These are phyloP conservation scores for Erethizon dorsatum DNA, from an alignment of 2,797 vertebrate genomes.

Conservation along the genomic window DNA sequence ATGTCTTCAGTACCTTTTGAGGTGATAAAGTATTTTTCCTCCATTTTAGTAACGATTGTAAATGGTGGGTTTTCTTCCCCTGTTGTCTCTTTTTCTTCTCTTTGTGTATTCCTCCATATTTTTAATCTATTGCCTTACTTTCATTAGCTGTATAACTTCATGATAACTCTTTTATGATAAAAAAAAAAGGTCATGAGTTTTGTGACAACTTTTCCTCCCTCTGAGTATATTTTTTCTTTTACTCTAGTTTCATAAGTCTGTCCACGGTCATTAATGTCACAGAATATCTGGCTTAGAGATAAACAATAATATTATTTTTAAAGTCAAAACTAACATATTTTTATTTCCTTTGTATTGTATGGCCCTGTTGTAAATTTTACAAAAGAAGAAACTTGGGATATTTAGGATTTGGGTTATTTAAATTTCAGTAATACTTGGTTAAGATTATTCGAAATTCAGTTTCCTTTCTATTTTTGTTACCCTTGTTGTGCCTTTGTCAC, in stretches of 20 bases:
- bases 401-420: slow-evolving; percentile 46
- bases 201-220: background rate
- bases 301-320: background rate
- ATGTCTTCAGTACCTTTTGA: background rate
- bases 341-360: background rate
- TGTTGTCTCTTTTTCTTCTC: background rate
- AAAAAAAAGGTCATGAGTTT: background rate
- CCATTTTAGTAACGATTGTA: background rate
- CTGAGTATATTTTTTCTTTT: background rate
- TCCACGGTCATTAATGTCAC: background rate
- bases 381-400: background rate
- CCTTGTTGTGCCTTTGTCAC: background rate
- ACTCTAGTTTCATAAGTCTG: background rate
- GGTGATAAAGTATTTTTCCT: background rate
- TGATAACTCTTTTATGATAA: background rate
- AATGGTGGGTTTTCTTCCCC: background rate
- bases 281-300: background rate
- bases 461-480: slow-evolving; percentile 14
- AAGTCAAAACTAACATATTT: background rate
- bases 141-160: background rate
- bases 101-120: slow-evolving; percentile 13
- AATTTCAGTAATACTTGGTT: background rate
- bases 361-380: background rate
- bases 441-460: background rate
- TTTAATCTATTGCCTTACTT: slow-evolving; percentile 37